Base-by-base conservation (phyloP, 2,113 vertebrate species). In the Hemiprocne comata region DNA sequence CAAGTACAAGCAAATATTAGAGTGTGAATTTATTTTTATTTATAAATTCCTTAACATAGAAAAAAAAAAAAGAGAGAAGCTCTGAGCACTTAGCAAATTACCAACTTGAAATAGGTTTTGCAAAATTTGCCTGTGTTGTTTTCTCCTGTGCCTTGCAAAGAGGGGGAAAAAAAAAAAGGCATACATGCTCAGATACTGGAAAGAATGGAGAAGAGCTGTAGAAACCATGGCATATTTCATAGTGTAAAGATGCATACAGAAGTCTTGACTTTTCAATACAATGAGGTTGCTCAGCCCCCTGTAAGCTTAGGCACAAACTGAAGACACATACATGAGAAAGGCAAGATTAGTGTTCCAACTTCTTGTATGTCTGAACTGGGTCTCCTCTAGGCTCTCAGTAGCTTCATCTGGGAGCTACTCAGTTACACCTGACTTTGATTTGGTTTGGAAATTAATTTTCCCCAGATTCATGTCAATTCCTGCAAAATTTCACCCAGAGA, bases 1-100 rank as follows among this genome's bases (percentile, higher is more conserved):
- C 87, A 78, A 96, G 92, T 90, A 95, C 92, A 95, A 95, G 92
- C 79, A 96, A 96, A 96, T 97, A 96, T 96, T 95, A 95, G 88
- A 81, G 77, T 96, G 93, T 89, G 91, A 96, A 92, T 95, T 93
- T 96, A 94, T 95, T 95, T 97, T 97, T 96, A 93, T 96, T 96
- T 96, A 96, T 94, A 94, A 95, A 94, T 91, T 75, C 84, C 90
- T 96, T 94, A 95, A 95, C 92, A 94, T 40, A 80, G 84, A 42
- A 50, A 85, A 80, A 71, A 40, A 50, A 86, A 80, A 71, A 92
- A 78, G 40, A 67, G 1, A 66, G 61, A 92, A 93, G 88, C 67
- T 90, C 79, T n/a, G 25, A 83, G 90, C 74, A 92, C 94, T 96
- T 95, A 94, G 93, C 72, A 96, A 95, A 92, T 94, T 95, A 92